A percentile compares a stretch with the other conserved stretches of the same genome.
Conservation (phyloP, 2,888 invertebrate genomes). For the Hypercompe scribonia region DNA sequence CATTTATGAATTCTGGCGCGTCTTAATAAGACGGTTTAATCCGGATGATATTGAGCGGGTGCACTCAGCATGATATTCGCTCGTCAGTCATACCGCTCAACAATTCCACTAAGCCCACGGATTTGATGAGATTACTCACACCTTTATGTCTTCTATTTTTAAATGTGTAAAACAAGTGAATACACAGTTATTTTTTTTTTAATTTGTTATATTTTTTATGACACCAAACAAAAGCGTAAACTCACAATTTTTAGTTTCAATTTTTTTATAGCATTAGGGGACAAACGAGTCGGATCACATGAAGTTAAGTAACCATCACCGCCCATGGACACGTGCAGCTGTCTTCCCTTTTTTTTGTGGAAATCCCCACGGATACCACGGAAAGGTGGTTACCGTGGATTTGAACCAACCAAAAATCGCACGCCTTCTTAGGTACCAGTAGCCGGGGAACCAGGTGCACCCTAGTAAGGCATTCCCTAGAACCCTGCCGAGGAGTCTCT, state of each 20-base stretch:
- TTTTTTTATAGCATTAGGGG: too few relatives aligned
- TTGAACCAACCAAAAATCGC: too few relatives aligned
- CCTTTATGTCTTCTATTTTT: constrained; percentile 17
- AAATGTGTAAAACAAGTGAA: background rate
- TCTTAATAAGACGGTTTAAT: constrained; percentile 12
- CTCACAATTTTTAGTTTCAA: background rate
- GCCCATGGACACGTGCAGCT: too few relatives aligned
- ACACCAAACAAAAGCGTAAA: background rate
- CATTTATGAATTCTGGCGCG: constrained; percentile 10
- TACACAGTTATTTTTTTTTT: background rate
- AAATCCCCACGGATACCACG: too few relatives aligned
- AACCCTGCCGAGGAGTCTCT: too few relatives aligned
- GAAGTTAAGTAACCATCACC: too few relatives aligned
- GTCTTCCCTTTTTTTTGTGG: too few relatives aligned
- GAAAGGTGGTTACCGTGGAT: too few relatives aligned
- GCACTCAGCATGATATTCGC: constrained; percentile 7
- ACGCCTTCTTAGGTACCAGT: too few relatives aligned
- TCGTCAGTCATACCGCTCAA: constrained; percentile 9
- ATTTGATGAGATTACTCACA: constrained; percentile 30
- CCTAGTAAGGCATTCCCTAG: too few relatives aligned
- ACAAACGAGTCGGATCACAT: too few relatives aligned
- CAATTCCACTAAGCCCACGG: constrained; percentile 19
- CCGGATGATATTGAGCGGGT: constrained; percentile 6
- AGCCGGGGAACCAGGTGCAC: too few relatives aligned
- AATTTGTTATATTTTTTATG: background rate